Conservation (phyloP, 2,888 invertebrate species). For the Torymus texanus region DNA sequence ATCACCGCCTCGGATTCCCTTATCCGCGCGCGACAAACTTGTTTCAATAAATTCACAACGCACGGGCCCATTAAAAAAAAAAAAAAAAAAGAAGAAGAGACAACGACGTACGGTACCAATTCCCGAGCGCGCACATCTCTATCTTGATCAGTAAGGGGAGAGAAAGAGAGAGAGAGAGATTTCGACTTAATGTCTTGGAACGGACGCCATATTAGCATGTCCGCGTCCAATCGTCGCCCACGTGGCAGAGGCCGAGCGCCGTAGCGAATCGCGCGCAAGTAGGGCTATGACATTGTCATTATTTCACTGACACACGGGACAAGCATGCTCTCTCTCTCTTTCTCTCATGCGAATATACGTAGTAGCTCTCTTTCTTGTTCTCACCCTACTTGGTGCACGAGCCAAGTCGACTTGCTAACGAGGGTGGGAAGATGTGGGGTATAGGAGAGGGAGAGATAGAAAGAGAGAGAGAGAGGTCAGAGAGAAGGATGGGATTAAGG, state of each 20-base stretch:
- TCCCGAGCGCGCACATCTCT: conserved; percentile 19
- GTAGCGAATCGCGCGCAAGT: conserved; percentile 68
- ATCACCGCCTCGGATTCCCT: conserved; percentile 32
- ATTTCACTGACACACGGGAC: conserved; percentile 73
- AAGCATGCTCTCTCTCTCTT: conserved; percentile 66
- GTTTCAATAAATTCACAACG: conserved; percentile 53
- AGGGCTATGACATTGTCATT: conserved; percentile 73
- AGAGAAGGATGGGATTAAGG: conserved; percentile 45
- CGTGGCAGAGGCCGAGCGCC: conserved; percentile 72
- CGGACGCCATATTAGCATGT: conserved; percentile 75
- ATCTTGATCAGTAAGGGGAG: conserved; percentile 38
- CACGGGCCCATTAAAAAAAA: conserved; percentile 19
- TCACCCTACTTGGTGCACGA: neutral
- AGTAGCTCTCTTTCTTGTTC: neutral
- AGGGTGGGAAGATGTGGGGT: conserved; percentile 69
- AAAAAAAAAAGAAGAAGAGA: conserved; percentile 6
- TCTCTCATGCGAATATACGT: conserved; percentile 55
- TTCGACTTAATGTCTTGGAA: conserved; percentile 73
- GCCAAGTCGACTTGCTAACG: conserved; percentile 69
- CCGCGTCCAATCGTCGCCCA: conserved; percentile 74
- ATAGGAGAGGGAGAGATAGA: neutral
- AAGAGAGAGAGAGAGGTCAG: conserved; percentile 51
- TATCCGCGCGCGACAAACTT: conserved; percentile 35
- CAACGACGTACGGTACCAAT: conserved; percentile 40
- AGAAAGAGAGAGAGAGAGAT: conserved; percentile 33